Evolutionary conservation across 1,140 invertebrate genomes (phyloP), one percentile per base, ranked within the genome.

Genomic region (Philopotamus ludificatus): DNA sequence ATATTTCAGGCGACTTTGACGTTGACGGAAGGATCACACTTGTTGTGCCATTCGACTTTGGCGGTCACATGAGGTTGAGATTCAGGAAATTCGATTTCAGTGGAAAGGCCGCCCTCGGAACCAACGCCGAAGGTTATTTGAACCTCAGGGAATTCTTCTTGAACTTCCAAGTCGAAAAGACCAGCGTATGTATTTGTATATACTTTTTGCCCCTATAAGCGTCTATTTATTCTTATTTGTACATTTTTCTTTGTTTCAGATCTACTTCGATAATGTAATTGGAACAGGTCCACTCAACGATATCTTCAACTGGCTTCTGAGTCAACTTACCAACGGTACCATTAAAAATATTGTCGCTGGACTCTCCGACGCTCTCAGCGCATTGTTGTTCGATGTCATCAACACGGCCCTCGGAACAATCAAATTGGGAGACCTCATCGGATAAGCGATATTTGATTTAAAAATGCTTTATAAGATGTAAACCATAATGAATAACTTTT

Each of bases 131-230:
- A 20, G 58, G 49, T 18, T 60, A 58, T 55, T 22, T 66, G 20
- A 16, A 28, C 16, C 39, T 66, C 16, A 66, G 18, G 20, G 15
- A 49, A 4, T 55, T 66, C 12, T 22, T 57, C 25, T 44, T 66
- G 1, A 53, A 66, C n/a, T 66, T 66, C 23, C 49, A 66, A 16
- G 42, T 60, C n/a, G 58, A 34, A 47, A 42, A 28, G n/a, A 66
- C 44, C n/a, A 21, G 23, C 3, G 58, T 61, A 25, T 49, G 57
- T 59, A 2, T 12, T n/a, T 45, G n/a, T 25, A 15, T 39, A 41
- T 1, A 41, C 7, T 3, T 58, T 42, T 58, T 10, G n/a, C n/a
- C n/a, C n/a, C n/a, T n/a, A n/a, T n/a, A n/a, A n/a, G n/a, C n/a
- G n/a, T n/a, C n/a, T n/a, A 9, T 9, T 8, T 49, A 9, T 49